A percentile compares a stretch with the other conserved stretches of the same genome.
phyloP scores from a whole-genome alignment of 2,888 invertebrate genomes.

The Lasioglossum zephyrum region DNA sequence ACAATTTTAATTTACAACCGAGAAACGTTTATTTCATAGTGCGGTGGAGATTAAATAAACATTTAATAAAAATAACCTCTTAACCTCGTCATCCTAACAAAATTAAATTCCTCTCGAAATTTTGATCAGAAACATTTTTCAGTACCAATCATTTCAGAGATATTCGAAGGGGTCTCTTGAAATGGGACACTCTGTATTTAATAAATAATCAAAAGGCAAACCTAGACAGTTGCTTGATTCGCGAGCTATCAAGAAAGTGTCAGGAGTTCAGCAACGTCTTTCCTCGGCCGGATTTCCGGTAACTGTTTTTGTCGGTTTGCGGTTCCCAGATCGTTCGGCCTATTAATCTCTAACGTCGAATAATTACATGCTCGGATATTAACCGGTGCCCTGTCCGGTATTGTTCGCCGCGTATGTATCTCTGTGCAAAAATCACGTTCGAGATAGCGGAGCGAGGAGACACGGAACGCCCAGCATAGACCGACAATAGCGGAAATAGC shows the following conservation, averaged over 20 bases:
- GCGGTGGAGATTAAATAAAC: too few species aligned
- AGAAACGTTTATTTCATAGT: too few species aligned
- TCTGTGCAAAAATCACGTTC: slow-evolving; percentile 53
- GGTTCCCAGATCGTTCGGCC: slow-evolving; percentile 25
- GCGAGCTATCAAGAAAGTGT: background rate
- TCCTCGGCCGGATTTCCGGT: slow-evolving; percentile 38
- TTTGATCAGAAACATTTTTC: background rate
- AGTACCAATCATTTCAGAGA: too few species aligned
- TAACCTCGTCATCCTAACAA: too few species aligned
- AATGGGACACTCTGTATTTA: background rate
- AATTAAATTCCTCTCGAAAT: background rate
- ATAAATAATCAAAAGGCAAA: background rate
- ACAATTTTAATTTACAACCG: too few species aligned
- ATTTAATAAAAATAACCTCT: too few species aligned
- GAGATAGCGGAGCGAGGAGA: slow-evolving; percentile 29
- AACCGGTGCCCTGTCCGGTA: slow-evolving; percentile 33
- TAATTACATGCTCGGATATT: slow-evolving; percentile 58
- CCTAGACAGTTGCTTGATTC: background rate
- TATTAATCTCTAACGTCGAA: slow-evolving; percentile 56
- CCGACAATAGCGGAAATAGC: slow-evolving; percentile 67
- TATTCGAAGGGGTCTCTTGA: too few species aligned
- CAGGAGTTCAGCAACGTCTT: background rate
- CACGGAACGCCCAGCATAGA: slow-evolving; percentile 26
- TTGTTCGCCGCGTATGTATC: slow-evolving; percentile 49
- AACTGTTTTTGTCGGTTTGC: slow-evolving; percentile 37